Evolutionary conservation across 2,797 vertebrate species (phyloP).

Genomic region (Semaprochilodus insignis): DNA sequence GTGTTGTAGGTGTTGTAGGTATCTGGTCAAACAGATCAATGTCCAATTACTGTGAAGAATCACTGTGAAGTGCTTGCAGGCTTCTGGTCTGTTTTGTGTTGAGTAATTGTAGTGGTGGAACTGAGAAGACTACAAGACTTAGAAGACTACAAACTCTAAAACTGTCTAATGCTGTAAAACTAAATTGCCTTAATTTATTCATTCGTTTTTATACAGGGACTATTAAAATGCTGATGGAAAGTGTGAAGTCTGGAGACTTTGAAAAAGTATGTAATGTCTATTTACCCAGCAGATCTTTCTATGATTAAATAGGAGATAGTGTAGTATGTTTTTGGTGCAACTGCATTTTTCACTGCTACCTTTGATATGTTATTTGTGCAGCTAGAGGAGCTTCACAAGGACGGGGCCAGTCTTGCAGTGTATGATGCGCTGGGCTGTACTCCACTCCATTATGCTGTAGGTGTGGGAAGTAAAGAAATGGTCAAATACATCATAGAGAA

Average conservation of each 20-base stretch:
- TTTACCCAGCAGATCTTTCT: neutral
- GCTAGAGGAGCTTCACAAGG: slow-evolving; percentile 86
- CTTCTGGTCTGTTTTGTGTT: neutral
- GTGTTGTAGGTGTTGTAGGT: neutral
- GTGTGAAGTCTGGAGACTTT: slow-evolving; percentile 83
- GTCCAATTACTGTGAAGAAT: slow-evolving; percentile 4
- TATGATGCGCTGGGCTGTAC: slow-evolving; percentile 84
- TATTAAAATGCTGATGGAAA: slow-evolving; percentile 81
- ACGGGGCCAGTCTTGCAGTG: slow-evolving; percentile 82
- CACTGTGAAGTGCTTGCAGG: no score
- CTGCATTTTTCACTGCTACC: neutral
- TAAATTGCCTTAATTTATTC: neutral
- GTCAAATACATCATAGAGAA: slow-evolving; percentile 90
- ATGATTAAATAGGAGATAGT: neutral
- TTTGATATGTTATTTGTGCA: slow-evolving; percentile 53
- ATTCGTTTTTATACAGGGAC: slow-evolving; percentile 59
- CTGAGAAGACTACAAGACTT: neutral
- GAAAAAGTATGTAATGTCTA: slow-evolving; percentile 76
- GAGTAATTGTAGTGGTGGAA: neutral
- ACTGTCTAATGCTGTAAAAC: neutral
- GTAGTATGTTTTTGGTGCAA: neutral
- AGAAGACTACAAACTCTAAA: neutral
- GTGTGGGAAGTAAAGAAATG: slow-evolving; percentile 85
- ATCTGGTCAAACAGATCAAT: neutral
- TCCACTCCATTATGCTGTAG: slow-evolving; percentile 88